phyloP scores from a whole-genome alignment of 1,140 invertebrate species.

The Melipona quadrifasciata region DNA sequence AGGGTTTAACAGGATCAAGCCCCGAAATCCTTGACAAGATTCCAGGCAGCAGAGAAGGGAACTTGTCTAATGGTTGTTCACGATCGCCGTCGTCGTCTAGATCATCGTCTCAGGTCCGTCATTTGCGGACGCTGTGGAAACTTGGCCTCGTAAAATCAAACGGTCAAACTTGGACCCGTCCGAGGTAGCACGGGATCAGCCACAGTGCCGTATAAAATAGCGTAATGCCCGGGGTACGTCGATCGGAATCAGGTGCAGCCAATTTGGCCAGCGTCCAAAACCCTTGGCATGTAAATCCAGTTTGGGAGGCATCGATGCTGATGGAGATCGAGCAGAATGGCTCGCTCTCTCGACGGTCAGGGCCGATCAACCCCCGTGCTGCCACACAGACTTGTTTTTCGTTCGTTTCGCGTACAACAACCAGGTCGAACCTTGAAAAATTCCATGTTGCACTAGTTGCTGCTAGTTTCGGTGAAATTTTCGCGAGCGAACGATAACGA shows the following conservation, averaged over 20 bases:
- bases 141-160: conserved; percentile 73
- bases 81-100: conserved; percentile 1
- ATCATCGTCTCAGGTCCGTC: conserved; percentile 68
- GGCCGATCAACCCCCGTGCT: conserved; percentile 22
- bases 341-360: conserved; percentile 52
- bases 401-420: conserved; percentile 23
- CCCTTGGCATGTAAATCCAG: conserved; percentile 69
- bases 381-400: conserved; percentile 46
- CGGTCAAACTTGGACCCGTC: conserved; percentile 62
- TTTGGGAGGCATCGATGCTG: conserved; percentile 61
- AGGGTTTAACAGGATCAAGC: background rate
- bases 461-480: conserved; percentile 1
- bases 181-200: conserved; percentile 43
- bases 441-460: background rate
- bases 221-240: conserved; percentile 68
- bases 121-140: conserved; percentile 69
- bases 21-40: conserved; percentile 30
- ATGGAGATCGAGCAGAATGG: conserved; percentile 59
- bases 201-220: conserved; percentile 69
- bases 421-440: conserved; percentile 46
- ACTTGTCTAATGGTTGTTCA: conserved; percentile 13
- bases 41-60: background rate
- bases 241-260: conserved; percentile 76
- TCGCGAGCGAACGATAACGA: background rate
- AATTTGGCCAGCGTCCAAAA: conserved; percentile 74